These are phyloP conservation scores for Phortica variegata DNA, from an alignment of 1,140 invertebrate genomes.

Conservation along the genomic window DNA sequence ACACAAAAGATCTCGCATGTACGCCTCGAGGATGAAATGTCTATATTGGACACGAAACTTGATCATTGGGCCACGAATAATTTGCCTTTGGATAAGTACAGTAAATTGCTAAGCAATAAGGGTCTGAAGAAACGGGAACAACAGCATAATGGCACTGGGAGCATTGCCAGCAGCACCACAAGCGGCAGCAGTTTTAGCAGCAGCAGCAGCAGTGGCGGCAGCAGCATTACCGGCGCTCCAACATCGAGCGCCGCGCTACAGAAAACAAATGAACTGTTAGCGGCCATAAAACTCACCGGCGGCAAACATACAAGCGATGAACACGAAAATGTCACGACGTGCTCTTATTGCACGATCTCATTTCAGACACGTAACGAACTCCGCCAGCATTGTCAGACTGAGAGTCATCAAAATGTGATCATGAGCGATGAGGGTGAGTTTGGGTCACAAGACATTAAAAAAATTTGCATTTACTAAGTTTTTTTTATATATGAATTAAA, in stretches of 20 bases:
- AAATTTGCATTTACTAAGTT: neutral
- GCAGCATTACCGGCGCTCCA: conserved; percentile 37
- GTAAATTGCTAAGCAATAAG: conserved; percentile 51
- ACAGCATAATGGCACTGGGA: conserved; percentile 29
- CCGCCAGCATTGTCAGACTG: conserved; percentile 66
- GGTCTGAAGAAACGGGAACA: conserved; percentile 49
- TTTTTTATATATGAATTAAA: conserved; percentile 10
- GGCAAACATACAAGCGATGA: conserved; percentile 22
- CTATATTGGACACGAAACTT: conserved; percentile 56
- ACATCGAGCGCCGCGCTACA: conserved; percentile 25
- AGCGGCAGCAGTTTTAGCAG: conserved; percentile 26
- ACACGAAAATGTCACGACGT: conserved; percentile 36
- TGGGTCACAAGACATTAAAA: neutral
- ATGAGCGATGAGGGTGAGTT: conserved; percentile 68
- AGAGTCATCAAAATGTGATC: conserved; percentile 68
- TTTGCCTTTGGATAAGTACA: conserved; percentile 52
- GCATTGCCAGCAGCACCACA: conserved; percentile 27
- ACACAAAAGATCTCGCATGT: conserved; percentile 46
- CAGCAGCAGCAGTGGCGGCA: conserved; percentile 39
- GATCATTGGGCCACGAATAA: conserved; percentile 57
- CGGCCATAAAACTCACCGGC: conserved; percentile 41
- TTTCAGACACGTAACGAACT: conserved; percentile 64
- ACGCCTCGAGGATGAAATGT: conserved; percentile 57
- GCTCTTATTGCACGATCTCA: conserved; percentile 65
- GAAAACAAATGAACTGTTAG: conserved; percentile 45